Percentiles rank a stretch among this genome's conserved stretches.
phyloP scores from a whole-genome alignment of 2,888 invertebrate species.

The Pristionchus exspectatus region DNA sequence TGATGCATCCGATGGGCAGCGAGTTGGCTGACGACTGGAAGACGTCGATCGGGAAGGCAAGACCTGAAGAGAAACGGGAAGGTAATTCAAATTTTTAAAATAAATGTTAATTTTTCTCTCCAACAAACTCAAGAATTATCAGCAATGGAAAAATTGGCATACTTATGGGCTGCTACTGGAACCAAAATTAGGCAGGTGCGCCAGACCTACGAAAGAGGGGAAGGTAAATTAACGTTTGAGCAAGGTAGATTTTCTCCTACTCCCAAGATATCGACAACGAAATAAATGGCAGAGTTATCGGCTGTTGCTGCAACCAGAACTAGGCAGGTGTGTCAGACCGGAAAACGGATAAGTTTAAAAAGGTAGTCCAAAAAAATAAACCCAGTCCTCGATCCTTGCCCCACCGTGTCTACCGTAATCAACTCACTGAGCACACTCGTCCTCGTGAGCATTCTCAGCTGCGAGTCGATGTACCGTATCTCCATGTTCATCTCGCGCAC shows the following conservation, averaged over 20 bases:
- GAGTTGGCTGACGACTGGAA: background rate
- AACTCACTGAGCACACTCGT: constrained; percentile 51
- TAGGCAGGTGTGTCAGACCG: too few species aligned
- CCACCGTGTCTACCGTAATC: background rate
- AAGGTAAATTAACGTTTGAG: too few species aligned
- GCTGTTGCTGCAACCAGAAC: too few species aligned
- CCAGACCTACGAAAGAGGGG: too few species aligned
- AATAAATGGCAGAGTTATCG: too few species aligned
- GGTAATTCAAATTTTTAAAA: background rate
- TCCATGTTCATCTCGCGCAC: constrained; percentile 49
- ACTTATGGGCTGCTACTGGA: too few species aligned
- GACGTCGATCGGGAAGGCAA: constrained; percentile 52
- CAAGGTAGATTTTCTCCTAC: too few species aligned
- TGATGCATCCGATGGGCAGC: constrained; percentile 2
- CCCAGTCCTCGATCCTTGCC: background rate
- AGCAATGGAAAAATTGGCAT: too few species aligned
- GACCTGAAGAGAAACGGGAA: constrained; percentile 1
- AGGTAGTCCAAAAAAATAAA: background rate
- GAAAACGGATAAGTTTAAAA: background rate
- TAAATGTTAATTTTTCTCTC: too few species aligned
- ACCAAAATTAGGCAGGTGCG: too few species aligned
- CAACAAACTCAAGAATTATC: too few species aligned
- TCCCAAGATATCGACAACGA: too few species aligned
- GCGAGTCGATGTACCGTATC: constrained; percentile 50
- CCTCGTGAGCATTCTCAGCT: constrained; percentile 41